Evolutionary conservation across 1,140 invertebrate species (phyloP).

Genomic region (Heliconius congener): DNA sequence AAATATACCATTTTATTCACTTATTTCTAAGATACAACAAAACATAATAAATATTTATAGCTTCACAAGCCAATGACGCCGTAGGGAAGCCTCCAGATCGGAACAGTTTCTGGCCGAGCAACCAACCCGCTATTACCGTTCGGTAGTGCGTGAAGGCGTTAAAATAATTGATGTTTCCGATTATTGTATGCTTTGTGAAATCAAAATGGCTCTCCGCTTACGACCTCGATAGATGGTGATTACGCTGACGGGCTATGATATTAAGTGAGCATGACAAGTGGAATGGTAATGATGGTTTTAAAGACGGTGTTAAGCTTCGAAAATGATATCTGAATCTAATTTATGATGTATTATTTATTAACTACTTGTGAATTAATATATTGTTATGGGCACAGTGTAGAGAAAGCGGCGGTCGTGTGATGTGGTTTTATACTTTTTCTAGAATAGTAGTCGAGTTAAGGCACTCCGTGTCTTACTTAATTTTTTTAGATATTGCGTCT

Average conservation of each 20-base stretch:
- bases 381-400: not conserved
- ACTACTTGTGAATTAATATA: conserved; percentile 4
- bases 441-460: too few species aligned
- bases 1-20: too few species aligned
- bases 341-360: conserved; percentile 26
- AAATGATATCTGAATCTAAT: conserved; percentile 38
- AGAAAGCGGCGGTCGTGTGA: not conserved
- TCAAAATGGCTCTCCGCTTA: conserved; percentile 52
- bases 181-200: conserved; percentile 59
- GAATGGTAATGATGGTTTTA: conserved; percentile 43
- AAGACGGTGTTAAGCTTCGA: conserved; percentile 38
- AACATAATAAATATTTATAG: not conserved
- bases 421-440: too few species aligned
- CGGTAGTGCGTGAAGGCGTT: conserved; percentile 40
- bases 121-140: conserved; percentile 22
- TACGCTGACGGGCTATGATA: conserved; percentile 28
- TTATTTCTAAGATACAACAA: not conserved
- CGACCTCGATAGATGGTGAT: conserved; percentile 34
- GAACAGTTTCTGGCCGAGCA: conserved; percentile 25
- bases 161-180: conserved; percentile 49
- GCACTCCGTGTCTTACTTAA: too few species aligned
- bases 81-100: conserved; percentile 15
- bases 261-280: conserved; percentile 38
- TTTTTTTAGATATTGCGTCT: too few species aligned
- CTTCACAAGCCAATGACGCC: not conserved